Base-by-base conservation (phyloP, 2,113 vertebrate species). In the Phyllopteryx taeniolatus region DNA sequence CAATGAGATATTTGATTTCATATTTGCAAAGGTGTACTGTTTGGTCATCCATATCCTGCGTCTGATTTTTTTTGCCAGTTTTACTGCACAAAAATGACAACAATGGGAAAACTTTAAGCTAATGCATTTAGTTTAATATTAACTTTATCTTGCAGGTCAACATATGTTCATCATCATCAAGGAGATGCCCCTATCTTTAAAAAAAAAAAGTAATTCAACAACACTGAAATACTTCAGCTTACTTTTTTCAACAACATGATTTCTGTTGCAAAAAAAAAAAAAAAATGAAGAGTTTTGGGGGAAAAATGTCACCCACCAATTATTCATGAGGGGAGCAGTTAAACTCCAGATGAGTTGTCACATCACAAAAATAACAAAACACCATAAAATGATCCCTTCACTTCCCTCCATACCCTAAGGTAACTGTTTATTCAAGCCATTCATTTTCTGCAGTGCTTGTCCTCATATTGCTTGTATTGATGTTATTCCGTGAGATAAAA, bases 401-500 rank as follows among this genome's bases (percentile, higher is more conserved):
- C 0, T 22, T n/a, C 2, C n/a, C 53, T 20, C 27, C 33, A 33
- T 20, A 22, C 0, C 19, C 11, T 14, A 3, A n/a, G 22, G 42
- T 46, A 19, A 19, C 39, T 17, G 6, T 61, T 62, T 19, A 8
- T 54, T 54, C 19, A 2, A 46, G 3, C 12, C 44, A 54, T n/a
- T n/a, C 10, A 27, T 31, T 31, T 31, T 59, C 56, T 13, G 1
- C 3, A 59, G 27, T 2, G 5, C 56, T 27, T 1, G 17, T 64
- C 62, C 20, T 64, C 62, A 61, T 5, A 39, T 39, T 39, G 35
- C 35, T 39, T 6, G 35, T 39, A 39, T 39, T 39, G 4, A 39
- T 39, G 35, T 83, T 85, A 96, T 77, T 98, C 94, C 0, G 95
- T 95, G 62, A 98, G 95, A 84, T 95, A 98, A 87, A 98, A 97